These are phyloP conservation scores for Sminthurides bifidus DNA, from an alignment of 1,140 invertebrate species.

Conservation along the genomic window DNA sequence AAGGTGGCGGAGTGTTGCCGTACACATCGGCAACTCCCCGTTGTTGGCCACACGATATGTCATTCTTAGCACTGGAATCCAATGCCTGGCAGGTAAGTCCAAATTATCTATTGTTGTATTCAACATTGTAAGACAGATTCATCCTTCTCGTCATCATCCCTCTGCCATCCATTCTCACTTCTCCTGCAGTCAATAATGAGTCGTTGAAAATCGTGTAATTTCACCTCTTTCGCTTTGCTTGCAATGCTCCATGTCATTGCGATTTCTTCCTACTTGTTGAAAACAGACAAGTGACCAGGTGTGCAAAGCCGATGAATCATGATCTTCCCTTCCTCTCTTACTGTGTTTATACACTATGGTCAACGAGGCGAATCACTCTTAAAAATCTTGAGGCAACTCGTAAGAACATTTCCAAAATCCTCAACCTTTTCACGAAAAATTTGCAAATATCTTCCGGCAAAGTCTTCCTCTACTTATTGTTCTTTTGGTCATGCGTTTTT, in stretches of 20 bases:
- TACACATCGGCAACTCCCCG: conserved; percentile 24
- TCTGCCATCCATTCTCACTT: too few relatives aligned
- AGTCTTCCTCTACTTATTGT: too few relatives aligned
- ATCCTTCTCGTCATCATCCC: too few relatives aligned
- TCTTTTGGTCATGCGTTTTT: neutral
- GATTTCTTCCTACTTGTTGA: too few relatives aligned
- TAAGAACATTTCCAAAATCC: neutral
- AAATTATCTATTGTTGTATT: too few relatives aligned
- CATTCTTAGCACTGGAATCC: conserved; percentile 28
- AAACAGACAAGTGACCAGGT: too few relatives aligned
- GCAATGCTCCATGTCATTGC: too few relatives aligned
- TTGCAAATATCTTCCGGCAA: too few relatives aligned
- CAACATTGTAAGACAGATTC: too few relatives aligned
- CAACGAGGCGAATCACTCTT: neutral
- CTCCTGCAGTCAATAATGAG: too few relatives aligned
- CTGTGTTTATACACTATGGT: neutral
- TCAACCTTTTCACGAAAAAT: neutral
- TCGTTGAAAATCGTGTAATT: too few relatives aligned
- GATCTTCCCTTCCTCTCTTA: neutral
- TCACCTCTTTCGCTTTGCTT: too few relatives aligned
- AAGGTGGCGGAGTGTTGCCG: conserved; percentile 27
- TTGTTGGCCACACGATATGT: conserved; percentile 32
- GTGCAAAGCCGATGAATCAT: neutral
- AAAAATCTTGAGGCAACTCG: neutral
- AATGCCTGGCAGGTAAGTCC: conserved; percentile 31